Evolutionary conservation across 2,113 vertebrate species (phyloP), one percentile per base, ranked within the genome.

Genomic region (Calidris pygmaea): DNA sequence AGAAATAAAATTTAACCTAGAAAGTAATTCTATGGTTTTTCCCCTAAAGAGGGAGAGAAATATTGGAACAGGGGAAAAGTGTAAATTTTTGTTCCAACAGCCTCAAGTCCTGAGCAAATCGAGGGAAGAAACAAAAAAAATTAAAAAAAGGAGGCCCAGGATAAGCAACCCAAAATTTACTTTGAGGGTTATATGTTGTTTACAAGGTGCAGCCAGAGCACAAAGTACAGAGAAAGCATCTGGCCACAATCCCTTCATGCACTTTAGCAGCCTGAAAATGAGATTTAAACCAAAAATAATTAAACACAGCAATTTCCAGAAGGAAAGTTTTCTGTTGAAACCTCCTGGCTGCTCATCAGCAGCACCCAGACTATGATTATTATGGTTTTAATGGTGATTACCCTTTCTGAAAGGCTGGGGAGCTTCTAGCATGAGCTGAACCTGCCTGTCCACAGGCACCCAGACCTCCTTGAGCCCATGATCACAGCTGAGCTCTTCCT

Each of bases 391-490:
- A 70, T 48, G 23, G n/a, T 17, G 20, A 5, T 50, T 43, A 14
- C 20, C 37, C 30, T 30, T 74, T 79, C 30, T 32, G 23, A 60
- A 80, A 85, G 58, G 17, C 65, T 63, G 24, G 43, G 60, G 32
- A 76, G 37, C 62, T 58, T 16, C 63, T 35, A 41, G 30, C 9
- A 30, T 1, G 4, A 65, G 39, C 12, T 23, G 37, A 15, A 65
- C 16, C 8, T 59, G 26, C 14, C n/a, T 83, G 20, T 59, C 37
- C 1, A 0, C 20, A 9, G 50, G 16, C 14, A 52, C 24, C 14
- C 55, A 27, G 56, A 56, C 18, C 14, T 50, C 52, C 12, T 26
- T 1, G 3, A 0, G 1, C 16, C 20, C 1, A 1, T 10, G 24
- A 53, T 13, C 1, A 0, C 43, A 63, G 48, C 15, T 12, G 3